Evolutionary conservation across 2,888 invertebrate genomes (phyloP), one percentile per base, ranked within the genome.

Genomic region (Noctua janthe): DNA sequence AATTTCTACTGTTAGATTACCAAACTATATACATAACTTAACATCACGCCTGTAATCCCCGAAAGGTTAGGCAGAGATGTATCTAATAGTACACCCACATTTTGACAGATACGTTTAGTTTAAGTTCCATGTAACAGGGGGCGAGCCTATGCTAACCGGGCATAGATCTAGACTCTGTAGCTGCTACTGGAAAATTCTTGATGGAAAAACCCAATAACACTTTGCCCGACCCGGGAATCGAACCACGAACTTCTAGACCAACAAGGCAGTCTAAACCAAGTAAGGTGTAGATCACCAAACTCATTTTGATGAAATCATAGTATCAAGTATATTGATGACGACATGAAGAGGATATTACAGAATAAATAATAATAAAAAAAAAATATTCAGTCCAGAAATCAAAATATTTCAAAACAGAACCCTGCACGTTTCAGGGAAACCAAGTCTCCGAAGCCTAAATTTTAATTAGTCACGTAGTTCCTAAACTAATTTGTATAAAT

Each of bases 401-500:
- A n/a, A 59, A 73, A 59, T 43, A 29, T 43, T 29, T 1, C 29
- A 35, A 39, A 69, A 13, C 35, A 70, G 1, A 23, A 35, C 4
- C 23, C 15, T 39, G 5, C 1, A 15, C 11, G 11, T 4, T 47
- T 51, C 10, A 23, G 51, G 67, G 51, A 78, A 78, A 76, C 54
- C 5, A 71, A 74, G 73, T 74, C 71, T 66, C 72, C 67, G 71
- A 84, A 85, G 74, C 75, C 84, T 83, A 87, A 85, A 87, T 87
- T 87, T 80, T 85, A 83, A 79, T 79, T 83, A 82, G 69, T 77
- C 82, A 75, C 80, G 74, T 81, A 87, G 82, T 83, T 79, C 62
- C 71, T 74, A 85, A 87, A 87, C 84, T 85, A 83, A 87, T 86
- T 88, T 88, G 84, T 86, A 83, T 85, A 75, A 85, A 83, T 87